Percentiles rank a stretch among this genome's conserved stretches.
Conservation (phyloP, 2,797 vertebrate species). For the Coregonus ussuriensis region DNA sequence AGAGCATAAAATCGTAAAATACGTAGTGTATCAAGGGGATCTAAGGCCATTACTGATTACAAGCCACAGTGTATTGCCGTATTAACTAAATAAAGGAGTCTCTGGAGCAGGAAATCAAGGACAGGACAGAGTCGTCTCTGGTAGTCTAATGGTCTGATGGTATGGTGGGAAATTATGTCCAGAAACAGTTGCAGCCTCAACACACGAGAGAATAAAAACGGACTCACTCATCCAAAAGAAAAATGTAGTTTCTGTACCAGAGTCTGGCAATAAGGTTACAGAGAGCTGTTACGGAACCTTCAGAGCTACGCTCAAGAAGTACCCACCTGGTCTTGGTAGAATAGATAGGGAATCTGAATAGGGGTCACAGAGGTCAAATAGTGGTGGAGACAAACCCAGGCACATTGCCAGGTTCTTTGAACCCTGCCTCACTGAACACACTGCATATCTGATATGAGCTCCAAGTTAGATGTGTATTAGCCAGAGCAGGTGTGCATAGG, state of each 20-base stretch:
- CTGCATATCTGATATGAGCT: neutral
- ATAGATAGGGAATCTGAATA: constrained; percentile 2
- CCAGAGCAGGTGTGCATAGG: constrained; percentile 5
- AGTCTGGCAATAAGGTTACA: no score
- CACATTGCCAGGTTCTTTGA: constrained; percentile 12
- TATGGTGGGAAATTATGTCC: neutral
- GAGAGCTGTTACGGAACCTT: no score
- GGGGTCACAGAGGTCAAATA: constrained; percentile 5
- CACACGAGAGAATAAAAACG: no score
- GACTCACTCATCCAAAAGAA: no score
- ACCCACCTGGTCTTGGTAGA: neutral
- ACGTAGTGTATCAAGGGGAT: neutral
- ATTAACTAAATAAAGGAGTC: neutral
- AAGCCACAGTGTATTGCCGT: neutral
- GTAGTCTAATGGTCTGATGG: no score
- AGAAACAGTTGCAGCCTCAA: neutral
- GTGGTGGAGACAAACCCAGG: neutral
- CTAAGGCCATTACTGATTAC: neutral
- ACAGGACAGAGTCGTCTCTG: neutral
- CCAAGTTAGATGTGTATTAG: neutral
- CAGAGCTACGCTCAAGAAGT: no score
- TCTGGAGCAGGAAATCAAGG: neutral
- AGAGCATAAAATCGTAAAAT: neutral
- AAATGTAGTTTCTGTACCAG: no score
- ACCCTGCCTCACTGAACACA: neutral